Percentiles rank a stretch among this genome's conserved stretches.
Conservation (phyloP, 2,888 invertebrate species). For the Mellilla xanthometata region DNA sequence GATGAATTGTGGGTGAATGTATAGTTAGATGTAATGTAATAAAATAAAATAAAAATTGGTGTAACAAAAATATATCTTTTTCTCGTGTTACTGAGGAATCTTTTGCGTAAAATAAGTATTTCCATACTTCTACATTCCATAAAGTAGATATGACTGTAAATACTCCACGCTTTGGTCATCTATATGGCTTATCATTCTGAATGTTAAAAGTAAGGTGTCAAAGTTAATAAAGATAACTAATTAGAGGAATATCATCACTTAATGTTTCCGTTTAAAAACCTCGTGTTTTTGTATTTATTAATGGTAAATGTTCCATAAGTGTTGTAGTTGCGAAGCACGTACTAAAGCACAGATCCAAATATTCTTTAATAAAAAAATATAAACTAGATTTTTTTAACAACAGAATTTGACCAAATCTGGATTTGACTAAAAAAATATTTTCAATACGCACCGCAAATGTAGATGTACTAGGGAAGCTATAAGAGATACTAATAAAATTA, state of each 20-base stretch:
- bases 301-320: constrained; percentile 31
- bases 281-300: constrained; percentile 30
- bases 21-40: constrained; percentile 4
- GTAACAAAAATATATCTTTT: constrained; percentile 23
- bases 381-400: too few species aligned
- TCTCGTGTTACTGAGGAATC: constrained; percentile 21
- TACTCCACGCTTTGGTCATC: constrained; percentile 55
- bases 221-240: constrained; percentile 34
- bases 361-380: too few species aligned
- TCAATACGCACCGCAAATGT: too few species aligned
- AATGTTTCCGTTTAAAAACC: constrained; percentile 36
- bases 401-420: too few species aligned
- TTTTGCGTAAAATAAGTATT: constrained; percentile 25
- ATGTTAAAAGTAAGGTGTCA: constrained; percentile 43
- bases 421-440: too few species aligned
- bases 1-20: constrained; percentile 14
- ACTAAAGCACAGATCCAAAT: not conserved
- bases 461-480: too few species aligned
- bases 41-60: constrained; percentile 13
- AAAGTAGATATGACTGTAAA: constrained; percentile 48
- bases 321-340: constrained; percentile 32
- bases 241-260: not conserved
- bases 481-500: too few species aligned
- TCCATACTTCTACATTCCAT: constrained; percentile 70
- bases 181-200: constrained; percentile 38